Percentiles rank a stretch among this genome's conserved stretches.
These are phyloP conservation scores for Himalopsyche kuldschensis DNA, from an alignment of 2,888 invertebrate species.

Conservation along the genomic window DNA sequence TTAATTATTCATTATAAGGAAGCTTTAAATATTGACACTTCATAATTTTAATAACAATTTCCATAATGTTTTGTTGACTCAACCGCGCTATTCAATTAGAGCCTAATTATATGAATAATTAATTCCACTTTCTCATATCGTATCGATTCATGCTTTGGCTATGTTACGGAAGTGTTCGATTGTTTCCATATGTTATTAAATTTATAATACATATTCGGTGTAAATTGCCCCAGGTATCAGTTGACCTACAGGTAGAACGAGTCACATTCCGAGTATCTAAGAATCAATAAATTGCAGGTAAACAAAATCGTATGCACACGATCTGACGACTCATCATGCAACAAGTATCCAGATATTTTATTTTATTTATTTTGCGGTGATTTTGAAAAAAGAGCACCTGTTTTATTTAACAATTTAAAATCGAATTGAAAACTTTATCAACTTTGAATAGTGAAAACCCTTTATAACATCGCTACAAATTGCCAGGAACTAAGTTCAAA, in stretches of 20 bases:
- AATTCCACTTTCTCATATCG: neutral
- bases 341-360: too few species aligned
- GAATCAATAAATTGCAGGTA: constrained; percentile 1
- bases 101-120: neutral
- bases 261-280: constrained; percentile 26
- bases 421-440: too few species aligned
- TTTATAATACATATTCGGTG: neutral
- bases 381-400: too few species aligned
- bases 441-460: too few species aligned
- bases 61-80: neutral
- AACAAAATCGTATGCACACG: neutral
- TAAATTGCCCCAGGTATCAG: constrained; percentile 7
- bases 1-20: too few species aligned
- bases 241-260: constrained; percentile 31
- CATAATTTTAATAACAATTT: neutral
- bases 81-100: neutral
- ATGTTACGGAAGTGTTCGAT: neutral
- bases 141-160: neutral
- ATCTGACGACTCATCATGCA: neutral
- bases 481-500: too few species aligned
- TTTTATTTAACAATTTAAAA: too few species aligned
- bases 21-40: neutral
- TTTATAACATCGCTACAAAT: too few species aligned
- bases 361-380: too few species aligned
- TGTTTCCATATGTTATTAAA: neutral